Evolutionary conservation across 2,797 vertebrate genomes (phyloP).

Genomic region (Sparidentex hasta): DNA sequence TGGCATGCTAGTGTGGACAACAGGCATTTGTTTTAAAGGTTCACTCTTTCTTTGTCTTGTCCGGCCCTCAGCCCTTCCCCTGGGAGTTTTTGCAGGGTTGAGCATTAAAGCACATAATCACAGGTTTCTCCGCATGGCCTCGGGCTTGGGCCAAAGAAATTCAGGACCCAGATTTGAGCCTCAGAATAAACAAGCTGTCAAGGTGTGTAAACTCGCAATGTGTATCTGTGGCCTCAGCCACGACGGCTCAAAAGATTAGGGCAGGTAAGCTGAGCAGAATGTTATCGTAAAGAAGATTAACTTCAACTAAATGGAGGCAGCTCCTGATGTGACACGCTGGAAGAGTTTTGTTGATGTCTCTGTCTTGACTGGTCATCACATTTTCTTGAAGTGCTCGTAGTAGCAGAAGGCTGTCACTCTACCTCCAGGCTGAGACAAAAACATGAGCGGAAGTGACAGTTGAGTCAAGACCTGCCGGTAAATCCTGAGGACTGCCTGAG

Average conservation of each 20-base stretch:
- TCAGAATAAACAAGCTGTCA: constrained; percentile 72
- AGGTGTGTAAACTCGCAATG: constrained; percentile 31
- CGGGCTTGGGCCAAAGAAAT: constrained; percentile 63
- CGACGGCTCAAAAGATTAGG: constrained; percentile 50
- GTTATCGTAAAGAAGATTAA: constrained; percentile 53
- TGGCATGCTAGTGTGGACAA: constrained; percentile 60
- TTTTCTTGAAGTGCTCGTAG: constrained; percentile 46
- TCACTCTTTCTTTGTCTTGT: constrained; percentile 66
- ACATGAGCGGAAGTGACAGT: constrained; percentile 41
- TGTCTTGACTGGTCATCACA: constrained; percentile 33
- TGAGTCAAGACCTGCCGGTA: constrained; percentile 35
- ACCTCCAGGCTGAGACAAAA: constrained; percentile 36
- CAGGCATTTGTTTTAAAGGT: constrained; percentile 67
- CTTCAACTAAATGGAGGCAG: constrained; percentile 26
- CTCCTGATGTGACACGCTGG: constrained; percentile 32
- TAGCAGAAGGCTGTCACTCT: constrained; percentile 10
- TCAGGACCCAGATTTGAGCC: constrained; percentile 51
- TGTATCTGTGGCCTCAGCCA: constrained; percentile 43
- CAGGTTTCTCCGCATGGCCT: constrained; percentile 59
- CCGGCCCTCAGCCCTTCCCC: constrained; percentile 4
- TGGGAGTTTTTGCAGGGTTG: constrained; percentile 35
- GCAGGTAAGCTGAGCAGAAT: constrained; percentile 33
- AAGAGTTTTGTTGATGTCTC: constrained; percentile 43
- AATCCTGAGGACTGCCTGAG: constrained; percentile 25
- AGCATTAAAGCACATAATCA: constrained; percentile 67